Percentiles rank a stretch among this genome's conserved stretches.
Conservation (phyloP, 1,140 invertebrate genomes). For the Archivesica marissinica region DNA sequence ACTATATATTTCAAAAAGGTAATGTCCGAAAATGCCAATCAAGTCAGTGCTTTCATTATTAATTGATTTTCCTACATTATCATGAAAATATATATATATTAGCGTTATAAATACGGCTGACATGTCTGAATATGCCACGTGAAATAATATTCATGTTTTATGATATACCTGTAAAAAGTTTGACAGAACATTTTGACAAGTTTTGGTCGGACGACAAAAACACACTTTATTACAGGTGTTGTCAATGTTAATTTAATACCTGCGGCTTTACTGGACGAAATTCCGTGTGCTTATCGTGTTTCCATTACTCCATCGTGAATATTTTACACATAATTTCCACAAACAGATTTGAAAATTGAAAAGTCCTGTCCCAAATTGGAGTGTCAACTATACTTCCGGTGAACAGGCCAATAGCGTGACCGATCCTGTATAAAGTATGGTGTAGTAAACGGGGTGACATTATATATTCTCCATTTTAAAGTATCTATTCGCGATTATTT, state of each 20-base stretch:
- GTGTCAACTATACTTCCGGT: slow-evolving; percentile 21
- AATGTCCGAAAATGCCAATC: neutral
- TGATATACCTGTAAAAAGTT: neutral
- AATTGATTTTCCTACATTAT: neutral
- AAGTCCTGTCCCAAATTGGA: neutral
- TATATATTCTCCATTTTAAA: too few species aligned
- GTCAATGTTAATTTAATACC: neutral
- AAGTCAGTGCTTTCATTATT: neutral
- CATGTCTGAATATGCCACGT: neutral
- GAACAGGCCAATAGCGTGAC: neutral
- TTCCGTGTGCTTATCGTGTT: slow-evolving; percentile 1
- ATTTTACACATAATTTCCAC: neutral
- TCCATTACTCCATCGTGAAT: neutral
- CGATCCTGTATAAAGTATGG: neutral
- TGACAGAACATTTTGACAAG: neutral
- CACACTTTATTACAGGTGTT: neutral
- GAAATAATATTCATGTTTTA: neutral
- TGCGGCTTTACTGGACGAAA: neutral
- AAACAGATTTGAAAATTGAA: neutral
- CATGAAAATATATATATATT: neutral
- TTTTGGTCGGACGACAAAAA: neutral
- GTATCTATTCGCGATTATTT: too few species aligned
- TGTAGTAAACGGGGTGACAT: neutral
- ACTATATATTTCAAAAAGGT: slow-evolving; percentile 20
- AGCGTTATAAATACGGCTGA: neutral